phyloP scores from a whole-genome alignment of 2,113 vertebrate species.

The Solea solea region DNA sequence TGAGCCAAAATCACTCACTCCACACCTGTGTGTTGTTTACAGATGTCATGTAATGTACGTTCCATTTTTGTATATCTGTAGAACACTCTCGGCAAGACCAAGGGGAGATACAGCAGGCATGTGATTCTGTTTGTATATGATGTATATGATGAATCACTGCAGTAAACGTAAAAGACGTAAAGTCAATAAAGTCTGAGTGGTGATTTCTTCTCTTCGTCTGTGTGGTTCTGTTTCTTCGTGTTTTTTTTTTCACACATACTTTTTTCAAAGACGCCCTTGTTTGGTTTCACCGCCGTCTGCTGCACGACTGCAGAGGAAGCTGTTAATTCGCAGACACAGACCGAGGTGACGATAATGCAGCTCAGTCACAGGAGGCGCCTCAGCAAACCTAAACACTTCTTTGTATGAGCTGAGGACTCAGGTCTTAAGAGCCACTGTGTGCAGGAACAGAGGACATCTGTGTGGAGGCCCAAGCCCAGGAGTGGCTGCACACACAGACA shows the following conservation, averaged over 20 bases:
- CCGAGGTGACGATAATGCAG: constrained; percentile 29
- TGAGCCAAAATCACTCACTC: constrained; percentile 23
- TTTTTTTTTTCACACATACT: not conserved
- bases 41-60: not conserved
- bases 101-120: constrained; percentile 35
- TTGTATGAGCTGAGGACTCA: constrained; percentile 59
- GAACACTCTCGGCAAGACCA: constrained; percentile 35
- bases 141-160: too few relatives aligned
- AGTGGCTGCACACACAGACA: constrained; percentile 8
- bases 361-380: constrained; percentile 42
- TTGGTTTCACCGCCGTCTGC: constrained; percentile 14
- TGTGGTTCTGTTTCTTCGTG: constrained; percentile 20
- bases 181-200: constrained; percentile 62
- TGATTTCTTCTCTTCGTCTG: constrained; percentile 21
- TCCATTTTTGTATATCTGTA: constrained; percentile 22
- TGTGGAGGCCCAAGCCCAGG: constrained; percentile 9
- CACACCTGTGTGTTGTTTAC: constrained; percentile 24
- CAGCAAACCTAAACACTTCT: constrained; percentile 48
- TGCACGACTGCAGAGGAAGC: constrained; percentile 33
- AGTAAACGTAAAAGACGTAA: constrained; percentile 12
- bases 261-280: constrained; percentile 59
- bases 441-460: constrained; percentile 59
- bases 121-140: constrained; percentile 66
- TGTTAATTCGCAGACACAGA: constrained; percentile 44
- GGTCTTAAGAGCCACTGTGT: constrained; percentile 40